A percentile compares a stretch with the other conserved stretches of the same genome.
Conservation (phyloP, 2,113 vertebrate genomes). For the Sapajus apella region DNA sequence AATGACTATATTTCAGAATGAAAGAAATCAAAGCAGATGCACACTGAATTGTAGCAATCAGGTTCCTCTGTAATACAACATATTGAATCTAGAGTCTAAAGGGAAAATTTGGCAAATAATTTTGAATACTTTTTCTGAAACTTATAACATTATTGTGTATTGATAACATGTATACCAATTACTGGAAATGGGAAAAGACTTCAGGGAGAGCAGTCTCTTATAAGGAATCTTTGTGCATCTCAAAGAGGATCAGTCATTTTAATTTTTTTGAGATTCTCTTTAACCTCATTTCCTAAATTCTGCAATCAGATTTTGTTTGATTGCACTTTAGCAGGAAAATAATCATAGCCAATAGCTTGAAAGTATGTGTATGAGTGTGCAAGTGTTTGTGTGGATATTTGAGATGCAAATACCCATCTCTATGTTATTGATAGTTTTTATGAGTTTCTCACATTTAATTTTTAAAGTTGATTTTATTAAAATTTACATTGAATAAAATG, state of each 20-base stretch:
- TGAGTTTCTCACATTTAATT: background rate
- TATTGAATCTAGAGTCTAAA: background rate
- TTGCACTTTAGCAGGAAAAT: background rate
- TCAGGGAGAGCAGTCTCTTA: background rate
- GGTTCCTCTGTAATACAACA: background rate
- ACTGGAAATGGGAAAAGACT: background rate
- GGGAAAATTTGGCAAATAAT: background rate
- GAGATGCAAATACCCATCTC: background rate
- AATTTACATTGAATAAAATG: background rate
- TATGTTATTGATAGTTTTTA: background rate
- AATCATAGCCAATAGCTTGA: background rate
- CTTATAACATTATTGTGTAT: background rate
- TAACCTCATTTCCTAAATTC: background rate
- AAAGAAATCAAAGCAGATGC: background rate
- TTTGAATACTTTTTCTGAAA: background rate
- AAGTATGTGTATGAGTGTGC: background rate
- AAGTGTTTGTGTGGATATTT: background rate
- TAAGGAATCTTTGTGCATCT: background rate
- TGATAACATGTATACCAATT: background rate
- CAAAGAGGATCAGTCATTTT: background rate
- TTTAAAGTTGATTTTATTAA: background rate
- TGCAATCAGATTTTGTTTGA: background rate
- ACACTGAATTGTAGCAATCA: background rate
- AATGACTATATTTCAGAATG: background rate
- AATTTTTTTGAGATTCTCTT: background rate